Conservation (phyloP, 2,113 vertebrate species). For the Antechinus stuartii region DNA sequence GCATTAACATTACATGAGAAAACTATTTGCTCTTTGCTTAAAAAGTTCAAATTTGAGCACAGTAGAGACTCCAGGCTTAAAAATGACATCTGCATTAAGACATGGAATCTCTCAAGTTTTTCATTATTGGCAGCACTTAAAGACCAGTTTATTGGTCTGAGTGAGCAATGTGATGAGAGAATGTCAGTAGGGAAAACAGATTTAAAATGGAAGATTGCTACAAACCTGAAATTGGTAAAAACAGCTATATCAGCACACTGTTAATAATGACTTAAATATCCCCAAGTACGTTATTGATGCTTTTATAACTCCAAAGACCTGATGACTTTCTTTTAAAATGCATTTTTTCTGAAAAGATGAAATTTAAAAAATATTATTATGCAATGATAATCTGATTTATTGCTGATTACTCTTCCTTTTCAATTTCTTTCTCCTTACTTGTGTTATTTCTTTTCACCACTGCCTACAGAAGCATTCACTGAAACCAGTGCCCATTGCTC, state of each 20-base stretch:
- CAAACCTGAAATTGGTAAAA: slow-evolving; percentile 73
- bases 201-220: slow-evolving; percentile 67
- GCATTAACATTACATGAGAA: slow-evolving; percentile 69
- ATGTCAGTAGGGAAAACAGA: slow-evolving; percentile 61
- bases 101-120: slow-evolving; percentile 41
- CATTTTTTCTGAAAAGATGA: slow-evolving; percentile 53
- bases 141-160: slow-evolving; percentile 72
- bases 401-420: slow-evolving; percentile 42
- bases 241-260: slow-evolving; percentile 66
- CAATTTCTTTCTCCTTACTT: slow-evolving; percentile 20
- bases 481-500: slow-evolving; percentile 43
- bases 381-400: slow-evolving; percentile 51
- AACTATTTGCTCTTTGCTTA: slow-evolving; percentile 69
- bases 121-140: slow-evolving; percentile 73
- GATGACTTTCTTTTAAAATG: slow-evolving; percentile 6
- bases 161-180: slow-evolving; percentile 62
- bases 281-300: slow-evolving; percentile 54
- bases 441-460: slow-evolving; percentile 35
- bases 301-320: slow-evolving; percentile 9
- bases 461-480: not conserved
- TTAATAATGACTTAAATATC: slow-evolving; percentile 60
- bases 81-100: slow-evolving; percentile 72
- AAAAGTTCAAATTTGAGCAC: slow-evolving; percentile 63
- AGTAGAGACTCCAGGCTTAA: slow-evolving; percentile 72
- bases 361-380: slow-evolving; percentile 41